Conservation (phyloP, 2,113 vertebrate genomes). For the Aleadryas rufinucha region DNA sequence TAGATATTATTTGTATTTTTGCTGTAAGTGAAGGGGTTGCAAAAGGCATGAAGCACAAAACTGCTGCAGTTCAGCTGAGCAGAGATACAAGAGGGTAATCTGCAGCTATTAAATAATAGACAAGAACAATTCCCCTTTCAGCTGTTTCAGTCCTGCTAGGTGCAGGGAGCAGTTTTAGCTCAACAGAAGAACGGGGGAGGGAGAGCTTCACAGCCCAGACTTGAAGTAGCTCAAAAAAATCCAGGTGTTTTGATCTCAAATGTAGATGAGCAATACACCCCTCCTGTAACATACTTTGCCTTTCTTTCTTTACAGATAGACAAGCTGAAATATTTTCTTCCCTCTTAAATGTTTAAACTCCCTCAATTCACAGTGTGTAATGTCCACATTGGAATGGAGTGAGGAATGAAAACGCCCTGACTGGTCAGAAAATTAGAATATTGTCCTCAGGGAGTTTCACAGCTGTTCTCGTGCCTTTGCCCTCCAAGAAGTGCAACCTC, state of each 20-base stretch:
- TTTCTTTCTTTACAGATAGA: neutral
- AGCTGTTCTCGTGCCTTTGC: neutral
- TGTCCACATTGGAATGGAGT: neutral
- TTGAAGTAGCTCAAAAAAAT: neutral
- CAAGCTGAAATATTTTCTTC: neutral
- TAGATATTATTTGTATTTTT: slow-evolving; percentile 41
- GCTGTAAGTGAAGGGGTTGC: neutral
- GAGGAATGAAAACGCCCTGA: neutral
- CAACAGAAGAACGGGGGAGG: neutral
- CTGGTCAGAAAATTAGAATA: neutral
- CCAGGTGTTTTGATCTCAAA: neutral
- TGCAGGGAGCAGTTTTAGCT: neutral
- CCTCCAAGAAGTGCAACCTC: neutral
- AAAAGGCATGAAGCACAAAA: neutral
- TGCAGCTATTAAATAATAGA: slow-evolving; percentile 33
- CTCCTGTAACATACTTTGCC: neutral
- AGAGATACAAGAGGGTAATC: neutral
- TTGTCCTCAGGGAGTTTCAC: neutral
- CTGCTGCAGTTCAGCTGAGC: neutral
- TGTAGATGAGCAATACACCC: neutral
- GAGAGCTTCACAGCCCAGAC: neutral
- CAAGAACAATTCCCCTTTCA: neutral
- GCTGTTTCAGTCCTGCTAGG: neutral
- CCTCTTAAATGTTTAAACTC: neutral
- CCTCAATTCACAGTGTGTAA: neutral